phyloP scores from a whole-genome alignment of 2,113 vertebrate genomes.

The Tursiops truncatus region DNA sequence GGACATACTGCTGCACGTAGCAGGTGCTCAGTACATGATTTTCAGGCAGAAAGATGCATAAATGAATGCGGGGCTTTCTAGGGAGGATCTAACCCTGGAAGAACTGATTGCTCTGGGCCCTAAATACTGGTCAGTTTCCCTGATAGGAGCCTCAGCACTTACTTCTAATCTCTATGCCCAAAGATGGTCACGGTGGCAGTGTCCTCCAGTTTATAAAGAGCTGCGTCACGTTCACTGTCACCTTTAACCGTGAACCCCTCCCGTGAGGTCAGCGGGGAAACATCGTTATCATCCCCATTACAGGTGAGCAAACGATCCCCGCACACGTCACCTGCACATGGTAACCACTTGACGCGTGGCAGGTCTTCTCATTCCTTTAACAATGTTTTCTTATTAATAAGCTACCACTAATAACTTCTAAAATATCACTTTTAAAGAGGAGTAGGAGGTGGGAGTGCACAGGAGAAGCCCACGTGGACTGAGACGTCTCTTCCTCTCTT shows the following conservation, averaged over 20 bases:
- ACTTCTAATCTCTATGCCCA: background rate
- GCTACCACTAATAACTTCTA: background rate
- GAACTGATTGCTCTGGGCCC: background rate
- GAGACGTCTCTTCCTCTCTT: background rate
- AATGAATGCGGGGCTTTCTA: background rate
- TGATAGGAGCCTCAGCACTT: background rate
- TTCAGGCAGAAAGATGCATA: background rate
- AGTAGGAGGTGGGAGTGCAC: too few relatives aligned
- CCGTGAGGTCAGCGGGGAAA: background rate
- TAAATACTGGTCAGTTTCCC: background rate
- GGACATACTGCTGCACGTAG: background rate
- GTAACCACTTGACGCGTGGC: fast-evolving
- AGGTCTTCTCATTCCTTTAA: background rate
- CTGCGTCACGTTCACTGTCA: background rate
- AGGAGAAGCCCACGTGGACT: background rate
- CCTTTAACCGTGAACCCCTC: background rate
- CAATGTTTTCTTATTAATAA: background rate
- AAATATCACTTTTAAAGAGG: background rate
- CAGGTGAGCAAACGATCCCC: background rate
- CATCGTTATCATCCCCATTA: background rate
- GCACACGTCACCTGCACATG: background rate
- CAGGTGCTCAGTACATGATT: background rate
- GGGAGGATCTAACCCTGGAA: background rate
- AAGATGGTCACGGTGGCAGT: fast-evolving
- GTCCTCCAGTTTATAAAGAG: background rate